Evolutionary conservation across 2,888 invertebrate species (phyloP).

Genomic region (Oasisia sp.): DNA sequence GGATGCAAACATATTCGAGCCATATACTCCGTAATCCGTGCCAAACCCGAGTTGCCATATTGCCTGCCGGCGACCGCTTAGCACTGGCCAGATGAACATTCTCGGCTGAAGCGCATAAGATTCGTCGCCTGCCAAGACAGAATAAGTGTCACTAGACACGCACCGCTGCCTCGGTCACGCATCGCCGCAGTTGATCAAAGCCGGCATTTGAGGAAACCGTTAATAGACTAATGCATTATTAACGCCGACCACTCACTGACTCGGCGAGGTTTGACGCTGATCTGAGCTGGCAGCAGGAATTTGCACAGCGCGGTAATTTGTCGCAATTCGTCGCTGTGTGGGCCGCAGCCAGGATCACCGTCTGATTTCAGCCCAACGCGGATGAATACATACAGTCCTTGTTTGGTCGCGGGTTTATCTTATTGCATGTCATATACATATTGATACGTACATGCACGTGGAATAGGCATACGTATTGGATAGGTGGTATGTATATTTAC

Average conservation of each 20-base stretch:
- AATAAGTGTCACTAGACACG: not conserved
- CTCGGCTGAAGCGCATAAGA: not conserved
- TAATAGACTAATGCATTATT: conserved; percentile 17
- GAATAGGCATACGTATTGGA: not conserved
- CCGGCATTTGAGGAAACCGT: not conserved
- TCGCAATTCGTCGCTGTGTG: not conserved
- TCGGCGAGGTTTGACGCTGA: not conserved
- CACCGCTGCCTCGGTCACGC: not conserved
- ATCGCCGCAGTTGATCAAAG: not conserved
- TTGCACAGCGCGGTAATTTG: not conserved
- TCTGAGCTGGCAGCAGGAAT: not conserved
- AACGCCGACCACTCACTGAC: not conserved
- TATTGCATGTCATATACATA: not conserved
- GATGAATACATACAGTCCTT: not conserved
- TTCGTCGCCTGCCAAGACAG: not conserved
- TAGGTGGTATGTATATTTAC: no score
- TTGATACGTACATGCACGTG: not conserved
- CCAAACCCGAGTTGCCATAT: not conserved
- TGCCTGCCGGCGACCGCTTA: not conserved
- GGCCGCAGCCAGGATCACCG: not conserved
- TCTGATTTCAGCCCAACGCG: not conserved
- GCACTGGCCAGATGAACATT: not conserved
- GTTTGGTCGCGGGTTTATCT: not conserved
- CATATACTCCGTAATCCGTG: no score
- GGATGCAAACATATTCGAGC: no score